Evolutionary conservation across 2,888 invertebrate species (phyloP), one percentile per base, ranked within the genome.

Genomic region (Ernsta delagoae): DNA sequence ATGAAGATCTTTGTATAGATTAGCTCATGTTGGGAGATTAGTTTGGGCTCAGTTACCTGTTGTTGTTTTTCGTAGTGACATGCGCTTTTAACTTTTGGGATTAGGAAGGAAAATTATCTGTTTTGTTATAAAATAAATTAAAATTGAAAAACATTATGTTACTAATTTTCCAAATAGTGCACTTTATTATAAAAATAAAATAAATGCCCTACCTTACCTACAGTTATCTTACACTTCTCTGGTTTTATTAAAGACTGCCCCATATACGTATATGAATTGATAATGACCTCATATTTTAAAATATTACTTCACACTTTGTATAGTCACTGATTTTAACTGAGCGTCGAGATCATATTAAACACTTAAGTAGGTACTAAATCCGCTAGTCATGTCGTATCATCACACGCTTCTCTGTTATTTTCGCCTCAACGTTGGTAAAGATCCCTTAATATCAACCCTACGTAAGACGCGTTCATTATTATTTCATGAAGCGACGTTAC

Each of bases 401-500:
- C 34, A 36, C 61, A 61, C 61, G 50, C 50, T 63, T 43, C 5
- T 0, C 41, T 41, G 4, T 11, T 8, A 41, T 43, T 64, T 16
- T 11, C 7, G 24, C 54, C 39, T 11, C 6, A 53, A 39, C 36
- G 36, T 16, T 39, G 36, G 54, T 53, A 64, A n/a, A 63, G 63
- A 54, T n/a, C 41, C 56, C 36, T 36, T 36, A n/a, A n/a, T n/a
- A n/a, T n/a, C n/a, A 36, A 36, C 36, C 36, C 36, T 36, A 5
- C 36, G 36, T 36, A 56, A 56, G 43, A 34, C n/a, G 31, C 31
- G 6, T 34, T 43, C 64, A 57, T 45, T 45, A 43, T 64, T 57
- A 64, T 57, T 64, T 64, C 56, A 56, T 31, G 53, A 39, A 7
- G 7, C n/a, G 56, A n/a, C 12, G 16, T 12, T 24, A 64, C 63